phyloP scores from a whole-genome alignment of 1,140 invertebrate genomes.

The Pentalonia nigronervosa region DNA sequence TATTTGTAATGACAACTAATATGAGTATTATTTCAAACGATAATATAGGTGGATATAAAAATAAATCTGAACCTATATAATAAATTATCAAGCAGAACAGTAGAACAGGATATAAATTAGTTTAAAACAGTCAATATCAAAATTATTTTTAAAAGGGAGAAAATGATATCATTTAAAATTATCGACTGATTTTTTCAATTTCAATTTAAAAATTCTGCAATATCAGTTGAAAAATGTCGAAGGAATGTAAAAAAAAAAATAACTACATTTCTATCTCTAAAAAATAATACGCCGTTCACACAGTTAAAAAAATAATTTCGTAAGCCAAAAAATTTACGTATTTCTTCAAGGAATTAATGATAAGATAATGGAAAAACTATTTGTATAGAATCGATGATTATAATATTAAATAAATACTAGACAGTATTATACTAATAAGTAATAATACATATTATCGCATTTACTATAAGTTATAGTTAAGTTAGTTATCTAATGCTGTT shows the following conservation, averaged over 20 bases:
- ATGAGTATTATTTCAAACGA: neutral
- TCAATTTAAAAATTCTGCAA: too few species aligned
- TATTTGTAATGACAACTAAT: neutral
- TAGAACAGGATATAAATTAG: neutral
- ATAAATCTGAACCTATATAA: neutral
- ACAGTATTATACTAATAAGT: neutral
- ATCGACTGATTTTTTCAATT: neutral
- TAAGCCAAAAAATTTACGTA: neutral
- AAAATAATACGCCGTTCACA: neutral
- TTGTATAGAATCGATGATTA: neutral
- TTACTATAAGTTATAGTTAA: neutral
- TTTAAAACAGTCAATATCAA: neutral
- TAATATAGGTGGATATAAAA: neutral
- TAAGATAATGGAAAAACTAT: neutral
- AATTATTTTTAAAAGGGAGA: slow-evolving; percentile 65
- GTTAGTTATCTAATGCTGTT: neutral
- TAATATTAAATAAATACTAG: neutral
- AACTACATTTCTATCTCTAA: neutral
- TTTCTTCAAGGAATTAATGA: neutral
- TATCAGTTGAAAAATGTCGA: too few species aligned
- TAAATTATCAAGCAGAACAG: neutral
- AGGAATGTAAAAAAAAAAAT: neutral
- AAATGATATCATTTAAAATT: neutral
- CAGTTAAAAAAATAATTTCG: neutral
- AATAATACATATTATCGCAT: neutral